phyloP scores from a whole-genome alignment of 2,797 vertebrate species.

The Semotilus atromaculatus region DNA sequence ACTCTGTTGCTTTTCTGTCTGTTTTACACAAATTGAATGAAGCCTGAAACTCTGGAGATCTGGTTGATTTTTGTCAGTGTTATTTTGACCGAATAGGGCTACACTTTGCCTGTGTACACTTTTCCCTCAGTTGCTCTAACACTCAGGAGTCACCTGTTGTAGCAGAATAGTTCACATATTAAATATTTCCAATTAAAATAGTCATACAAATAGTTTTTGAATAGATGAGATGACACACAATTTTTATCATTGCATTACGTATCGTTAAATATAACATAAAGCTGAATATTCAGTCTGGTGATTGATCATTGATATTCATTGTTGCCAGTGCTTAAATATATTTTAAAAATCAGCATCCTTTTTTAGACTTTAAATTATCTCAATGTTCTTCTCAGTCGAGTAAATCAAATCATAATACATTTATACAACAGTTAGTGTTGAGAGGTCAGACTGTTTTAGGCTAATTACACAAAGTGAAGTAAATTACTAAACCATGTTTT shows the following conservation, averaged over 20 bases:
- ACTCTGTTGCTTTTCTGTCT: constrained; percentile 43
- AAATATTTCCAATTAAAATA: background rate
- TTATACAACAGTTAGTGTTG: background rate
- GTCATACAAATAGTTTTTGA: background rate
- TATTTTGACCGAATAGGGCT: background rate
- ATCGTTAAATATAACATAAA: background rate
- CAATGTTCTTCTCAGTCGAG: background rate
- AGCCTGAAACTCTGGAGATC: constrained; percentile 31
- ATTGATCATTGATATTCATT: background rate
- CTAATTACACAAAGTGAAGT: background rate
- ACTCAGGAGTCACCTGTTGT: background rate
- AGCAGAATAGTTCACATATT: background rate
- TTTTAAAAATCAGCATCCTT: too few species aligned
- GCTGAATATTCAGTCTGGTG: background rate
- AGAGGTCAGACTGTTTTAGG: background rate
- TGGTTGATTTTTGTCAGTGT: constrained; percentile 2
- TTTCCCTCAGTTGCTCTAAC: background rate
- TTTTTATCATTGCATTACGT: background rate
- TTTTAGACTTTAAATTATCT: too few species aligned
- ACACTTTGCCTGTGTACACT: too few species aligned
- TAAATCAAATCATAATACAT: background rate
- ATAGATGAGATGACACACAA: background rate
- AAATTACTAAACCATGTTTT: background rate
- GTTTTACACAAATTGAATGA: constrained; percentile 25
- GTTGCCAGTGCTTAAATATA: background rate